phyloP scores from a whole-genome alignment of 2,113 vertebrate genomes.

The Zingel zingel region DNA sequence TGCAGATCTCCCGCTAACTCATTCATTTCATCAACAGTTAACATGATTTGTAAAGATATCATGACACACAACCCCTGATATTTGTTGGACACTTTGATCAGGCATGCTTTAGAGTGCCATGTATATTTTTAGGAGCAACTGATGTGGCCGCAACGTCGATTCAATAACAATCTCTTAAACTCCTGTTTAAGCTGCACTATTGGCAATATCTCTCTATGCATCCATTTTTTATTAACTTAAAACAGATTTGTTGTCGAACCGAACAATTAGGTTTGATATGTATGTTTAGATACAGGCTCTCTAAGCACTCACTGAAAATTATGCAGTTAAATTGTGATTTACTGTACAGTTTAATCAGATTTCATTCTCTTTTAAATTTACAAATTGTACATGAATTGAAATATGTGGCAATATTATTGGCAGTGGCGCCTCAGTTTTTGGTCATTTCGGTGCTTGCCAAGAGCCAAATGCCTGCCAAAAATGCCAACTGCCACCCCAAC shows the following conservation, averaged over 20 bases:
- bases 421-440: background rate
- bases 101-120: background rate
- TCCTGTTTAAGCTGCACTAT: background rate
- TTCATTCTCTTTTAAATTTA: background rate
- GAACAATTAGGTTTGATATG: background rate
- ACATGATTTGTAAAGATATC: constrained; percentile 3
- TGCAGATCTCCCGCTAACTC: background rate
- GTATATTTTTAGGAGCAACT: constrained; percentile 21
- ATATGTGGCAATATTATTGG: background rate
- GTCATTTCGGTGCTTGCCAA: background rate
- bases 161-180: background rate
- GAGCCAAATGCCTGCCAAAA: background rate
- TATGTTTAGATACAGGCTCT: background rate
- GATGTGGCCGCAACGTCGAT: background rate
- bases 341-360: background rate
- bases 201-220: background rate
- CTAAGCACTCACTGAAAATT: background rate
- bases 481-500: constrained; percentile 11
- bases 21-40: constrained; percentile 2
- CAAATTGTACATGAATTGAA: background rate
- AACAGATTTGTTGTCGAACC: background rate
- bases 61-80: background rate
- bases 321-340: background rate
- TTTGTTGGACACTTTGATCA: background rate
- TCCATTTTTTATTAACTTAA: background rate